Percentiles rank a stretch among this genome's conserved stretches.
These are phyloP conservation scores for Corythornis vintsioides DNA, from an alignment of 2,113 vertebrate genomes.

Conservation along the genomic window DNA sequence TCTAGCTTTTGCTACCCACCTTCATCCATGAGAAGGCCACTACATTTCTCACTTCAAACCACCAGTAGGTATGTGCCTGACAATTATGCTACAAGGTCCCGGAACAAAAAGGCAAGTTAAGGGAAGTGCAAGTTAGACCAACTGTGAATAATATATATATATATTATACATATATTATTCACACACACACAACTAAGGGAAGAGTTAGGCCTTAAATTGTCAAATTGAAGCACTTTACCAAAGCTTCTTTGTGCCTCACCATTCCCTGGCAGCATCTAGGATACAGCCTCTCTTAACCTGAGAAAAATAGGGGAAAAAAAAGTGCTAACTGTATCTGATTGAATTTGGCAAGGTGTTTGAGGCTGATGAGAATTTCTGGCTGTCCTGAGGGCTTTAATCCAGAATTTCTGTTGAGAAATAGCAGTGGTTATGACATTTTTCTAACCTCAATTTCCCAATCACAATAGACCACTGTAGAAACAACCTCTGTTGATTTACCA, in stretches of 20 bases:
- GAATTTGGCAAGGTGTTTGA: not conserved
- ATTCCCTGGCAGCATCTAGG: not conserved
- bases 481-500: not conserved
- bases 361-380: not conserved
- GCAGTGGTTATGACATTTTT: not conserved
- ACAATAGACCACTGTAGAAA: not conserved
- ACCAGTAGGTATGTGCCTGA: not conserved
- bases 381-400: not conserved
- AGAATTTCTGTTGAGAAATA: constrained; percentile 4
- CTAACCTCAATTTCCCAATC: not conserved
- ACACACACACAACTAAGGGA: not conserved
- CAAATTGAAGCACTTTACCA: not conserved
- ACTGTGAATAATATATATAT: rapidly evolving
- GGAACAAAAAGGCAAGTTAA: not conserved
- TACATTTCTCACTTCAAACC: not conserved
- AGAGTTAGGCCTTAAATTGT: not conserved
- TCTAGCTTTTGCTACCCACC: not conserved
- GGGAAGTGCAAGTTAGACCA: not conserved
- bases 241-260: not conserved
- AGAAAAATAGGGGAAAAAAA: not conserved
- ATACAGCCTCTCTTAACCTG: not conserved
- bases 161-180: too few relatives aligned
- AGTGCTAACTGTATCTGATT: not conserved
- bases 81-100: not conserved
- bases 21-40: not conserved